phyloP scores from a whole-genome alignment of 2,888 invertebrate species.

The Phaonia tiefii region DNA sequence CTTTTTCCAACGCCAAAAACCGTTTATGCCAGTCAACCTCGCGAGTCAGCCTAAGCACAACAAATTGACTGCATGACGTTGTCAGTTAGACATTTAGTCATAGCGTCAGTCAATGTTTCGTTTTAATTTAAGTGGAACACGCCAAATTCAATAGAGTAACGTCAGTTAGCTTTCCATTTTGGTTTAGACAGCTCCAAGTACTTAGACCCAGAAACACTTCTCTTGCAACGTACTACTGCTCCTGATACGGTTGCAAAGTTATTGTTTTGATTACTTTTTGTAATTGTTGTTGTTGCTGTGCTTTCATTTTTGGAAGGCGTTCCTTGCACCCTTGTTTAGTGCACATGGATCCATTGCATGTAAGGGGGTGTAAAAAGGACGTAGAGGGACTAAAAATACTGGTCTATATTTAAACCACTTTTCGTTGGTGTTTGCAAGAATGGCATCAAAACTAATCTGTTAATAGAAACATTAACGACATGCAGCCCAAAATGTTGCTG shows the following conservation, averaged over 20 bases:
- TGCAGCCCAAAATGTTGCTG: conserved; percentile 74
- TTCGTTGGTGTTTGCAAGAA: conserved; percentile 39
- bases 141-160: conserved; percentile 58
- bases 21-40: too few species aligned
- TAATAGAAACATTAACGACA: conserved; percentile 79
- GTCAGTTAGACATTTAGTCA: conserved; percentile 63
- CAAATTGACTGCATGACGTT: conserved; percentile 51
- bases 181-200: background rate
- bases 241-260: too few species aligned
- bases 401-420: conserved; percentile 5
- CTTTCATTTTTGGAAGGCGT: background rate
- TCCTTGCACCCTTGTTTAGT: conserved; percentile 1
- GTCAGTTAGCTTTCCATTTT: too few species aligned
- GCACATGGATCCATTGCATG: too few species aligned
- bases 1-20: background rate
- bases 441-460: conserved; percentile 73
- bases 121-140: conserved; percentile 58
- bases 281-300: background rate
- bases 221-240: conserved; percentile 4
- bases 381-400: too few species aligned
- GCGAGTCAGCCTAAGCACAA: background rate
- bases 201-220: conserved; percentile 31
- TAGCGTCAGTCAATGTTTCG: conserved; percentile 62
- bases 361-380: too few species aligned
- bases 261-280: background rate